Evolutionary conservation across 2,888 invertebrate genomes (phyloP).

Genomic region (Phortica magna): DNA sequence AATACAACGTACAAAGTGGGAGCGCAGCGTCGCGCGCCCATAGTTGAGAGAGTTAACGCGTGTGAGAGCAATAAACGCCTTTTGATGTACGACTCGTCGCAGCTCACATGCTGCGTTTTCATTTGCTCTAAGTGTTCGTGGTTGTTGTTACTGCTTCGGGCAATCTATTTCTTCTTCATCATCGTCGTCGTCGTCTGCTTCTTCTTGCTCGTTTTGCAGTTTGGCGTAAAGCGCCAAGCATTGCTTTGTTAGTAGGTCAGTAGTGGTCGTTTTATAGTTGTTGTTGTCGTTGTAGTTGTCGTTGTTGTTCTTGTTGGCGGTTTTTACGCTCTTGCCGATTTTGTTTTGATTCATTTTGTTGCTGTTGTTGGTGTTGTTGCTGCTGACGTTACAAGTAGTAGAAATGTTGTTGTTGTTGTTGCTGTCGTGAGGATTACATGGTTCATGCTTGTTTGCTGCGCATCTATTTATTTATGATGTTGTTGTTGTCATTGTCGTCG

Average conservation of each 20-base stretch:
- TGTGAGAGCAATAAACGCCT: conserved; percentile 16
- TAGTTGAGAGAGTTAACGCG: conserved; percentile 48
- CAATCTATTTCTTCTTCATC: not conserved
- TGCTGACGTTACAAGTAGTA: conserved; percentile 39
- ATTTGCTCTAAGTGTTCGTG: not conserved
- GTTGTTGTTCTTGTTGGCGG: conserved; percentile 30
- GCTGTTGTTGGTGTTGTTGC: conserved; percentile 47
- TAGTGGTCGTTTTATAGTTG: conserved; percentile 66
- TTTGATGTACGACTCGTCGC: conserved; percentile 8
- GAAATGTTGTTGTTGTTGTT: conserved; percentile 10
- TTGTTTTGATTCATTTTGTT: conserved; percentile 56
- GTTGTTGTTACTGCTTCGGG: conserved; percentile 41
- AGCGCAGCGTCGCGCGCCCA: not conserved
- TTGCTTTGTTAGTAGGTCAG: conserved; percentile 75
- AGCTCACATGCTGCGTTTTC: conserved; percentile 11
- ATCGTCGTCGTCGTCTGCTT: not conserved
- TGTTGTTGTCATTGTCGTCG: conserved; percentile 33
- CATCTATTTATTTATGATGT: conserved; percentile 34
- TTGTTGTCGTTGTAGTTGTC: conserved; percentile 45
- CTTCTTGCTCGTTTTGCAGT: not conserved
- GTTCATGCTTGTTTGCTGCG: conserved; percentile 45
- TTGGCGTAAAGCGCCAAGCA: conserved; percentile 27
- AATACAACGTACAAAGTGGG: conserved; percentile 26
- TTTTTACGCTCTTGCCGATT: conserved; percentile 38
- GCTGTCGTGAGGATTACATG: conserved; percentile 42